phyloP scores from a whole-genome alignment of 1,140 invertebrate species.

The Euura saliciscinereae region DNA sequence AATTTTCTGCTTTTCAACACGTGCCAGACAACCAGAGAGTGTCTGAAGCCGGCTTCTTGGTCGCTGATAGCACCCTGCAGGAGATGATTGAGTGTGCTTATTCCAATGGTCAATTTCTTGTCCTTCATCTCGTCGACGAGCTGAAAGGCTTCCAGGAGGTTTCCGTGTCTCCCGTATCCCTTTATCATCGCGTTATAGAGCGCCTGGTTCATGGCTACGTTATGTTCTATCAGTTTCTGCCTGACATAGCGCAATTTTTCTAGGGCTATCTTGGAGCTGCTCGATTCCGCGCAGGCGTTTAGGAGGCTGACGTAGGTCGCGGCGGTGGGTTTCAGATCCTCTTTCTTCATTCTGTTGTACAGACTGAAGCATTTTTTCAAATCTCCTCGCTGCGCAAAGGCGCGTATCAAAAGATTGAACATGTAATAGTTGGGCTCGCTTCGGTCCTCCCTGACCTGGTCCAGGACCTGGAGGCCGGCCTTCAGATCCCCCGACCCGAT shows the following conservation, averaged over 20 bases:
- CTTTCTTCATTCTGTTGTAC: conserved; percentile 81
- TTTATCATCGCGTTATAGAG: conserved; percentile 91
- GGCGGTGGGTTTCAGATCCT: conserved; percentile 68
- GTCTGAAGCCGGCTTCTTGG: conserved; percentile 77
- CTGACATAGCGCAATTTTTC: conserved; percentile 61
- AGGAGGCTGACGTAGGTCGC: conserved; percentile 84
- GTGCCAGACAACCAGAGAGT: conserved; percentile 84
- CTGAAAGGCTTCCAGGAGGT: conserved; percentile 76
- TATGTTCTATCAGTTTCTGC: conserved; percentile 71
- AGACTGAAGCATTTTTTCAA: conserved; percentile 84
- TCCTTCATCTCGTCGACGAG: conserved; percentile 84
- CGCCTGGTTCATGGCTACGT: conserved; percentile 71
- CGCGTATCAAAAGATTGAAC: conserved; percentile 80
- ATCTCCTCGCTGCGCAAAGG: conserved; percentile 80
- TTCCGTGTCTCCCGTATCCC: conserved; percentile 83
- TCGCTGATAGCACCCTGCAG: conserved; percentile 83
- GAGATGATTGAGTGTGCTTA: conserved; percentile 78
- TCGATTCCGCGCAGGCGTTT: conserved; percentile 84
- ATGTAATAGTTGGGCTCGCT: conserved; percentile 79
- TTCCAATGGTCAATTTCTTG: conserved; percentile 67
- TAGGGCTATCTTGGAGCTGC: conserved; percentile 69
- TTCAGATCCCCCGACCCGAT: conserved; percentile 67
- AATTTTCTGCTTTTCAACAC: conserved; percentile 74
- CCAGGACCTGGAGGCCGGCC: conserved; percentile 78
- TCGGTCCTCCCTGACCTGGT: conserved; percentile 78